phyloP scores from a whole-genome alignment of 2,797 vertebrate species.

The Tangara arthus region DNA sequence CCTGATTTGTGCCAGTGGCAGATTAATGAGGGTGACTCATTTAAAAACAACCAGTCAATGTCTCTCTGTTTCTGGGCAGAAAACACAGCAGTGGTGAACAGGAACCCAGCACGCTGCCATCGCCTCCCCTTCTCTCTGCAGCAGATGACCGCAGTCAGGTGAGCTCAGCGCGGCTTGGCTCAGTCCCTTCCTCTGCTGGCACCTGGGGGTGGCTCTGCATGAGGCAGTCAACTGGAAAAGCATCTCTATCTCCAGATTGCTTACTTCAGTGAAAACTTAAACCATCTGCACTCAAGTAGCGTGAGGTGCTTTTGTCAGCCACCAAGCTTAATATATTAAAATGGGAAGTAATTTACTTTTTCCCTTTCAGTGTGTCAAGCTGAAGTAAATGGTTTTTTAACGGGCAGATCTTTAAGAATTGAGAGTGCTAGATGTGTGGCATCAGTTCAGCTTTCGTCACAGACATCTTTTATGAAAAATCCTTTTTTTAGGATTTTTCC shows the following conservation, averaged over 20 bases:
- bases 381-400: background rate
- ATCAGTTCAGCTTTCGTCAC: background rate
- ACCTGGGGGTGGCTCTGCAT: background rate
- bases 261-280: background rate
- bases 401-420: rapidly evolving
- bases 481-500: no score
- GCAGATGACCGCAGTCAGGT: constrained; percentile 89
- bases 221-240: background rate
- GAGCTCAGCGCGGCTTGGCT: background rate
- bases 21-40: background rate
- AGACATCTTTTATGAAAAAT: no score
- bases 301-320: background rate
- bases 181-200: background rate
- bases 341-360: background rate
- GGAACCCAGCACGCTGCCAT: constrained; percentile 89
- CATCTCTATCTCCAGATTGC: background rate
- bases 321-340: background rate
- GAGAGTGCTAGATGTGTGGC: background rate
- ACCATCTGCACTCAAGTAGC: background rate
- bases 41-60: background rate
- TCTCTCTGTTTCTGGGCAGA: constrained; percentile 67
- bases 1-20: background rate
- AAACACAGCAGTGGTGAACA: constrained; percentile 98
- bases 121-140: constrained; percentile 88
- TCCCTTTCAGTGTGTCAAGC: background rate